Evolutionary conservation across 1,140 invertebrate species (phyloP), one percentile per base, ranked within the genome.

Genomic region (Chrysomallon squamiferum): DNA sequence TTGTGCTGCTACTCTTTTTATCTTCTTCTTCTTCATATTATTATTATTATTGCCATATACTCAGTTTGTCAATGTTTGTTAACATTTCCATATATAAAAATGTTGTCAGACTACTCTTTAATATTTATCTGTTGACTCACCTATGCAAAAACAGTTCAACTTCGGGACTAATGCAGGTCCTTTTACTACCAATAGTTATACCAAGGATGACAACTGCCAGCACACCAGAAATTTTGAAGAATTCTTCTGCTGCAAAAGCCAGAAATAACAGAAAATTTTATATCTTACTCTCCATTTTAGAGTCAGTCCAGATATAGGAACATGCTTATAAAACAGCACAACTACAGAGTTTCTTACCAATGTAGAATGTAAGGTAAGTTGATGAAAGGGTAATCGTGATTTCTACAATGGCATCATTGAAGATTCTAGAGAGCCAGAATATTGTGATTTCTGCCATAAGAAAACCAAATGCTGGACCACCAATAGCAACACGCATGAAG

Each of bases 201-300:
- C 87, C 87, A 7, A 87, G 69, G 0, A 84, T 75, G 1, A 88
- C 86, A 4, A 87, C 79, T 25, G 87, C 82, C 60, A 88, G 72
- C 6, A 88, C 86, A 1, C 87, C 87, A 30, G 86, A 87, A n/a
- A 87, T 81, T 0, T 71, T 60, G 18, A 86, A 67, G 32, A 80
- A 71, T 15, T 75, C 75, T 62, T 87, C 86, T 65, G 76, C 81
- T 83, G 65, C 11, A 73, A 38, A 38, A 38, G 35, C n/a, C n/a
- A n/a, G n/a, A n/a, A n/a, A n/a, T n/a, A n/a, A n/a, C n/a, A n/a
- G n/a, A n/a, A n/a, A n/a, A n/a, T n/a, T n/a, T n/a, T n/a, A n/a
- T n/a, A n/a, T n/a, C n/a, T n/a, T n/a, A n/a, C n/a, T n/a, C n/a
- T n/a, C n/a, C n/a, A n/a, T n/a, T n/a, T n/a, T n/a, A n/a, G n/a